These are phyloP conservation scores for Pollicipes pollicipes DNA, from an alignment of 1,140 invertebrate species.

Conservation along the genomic window DNA sequence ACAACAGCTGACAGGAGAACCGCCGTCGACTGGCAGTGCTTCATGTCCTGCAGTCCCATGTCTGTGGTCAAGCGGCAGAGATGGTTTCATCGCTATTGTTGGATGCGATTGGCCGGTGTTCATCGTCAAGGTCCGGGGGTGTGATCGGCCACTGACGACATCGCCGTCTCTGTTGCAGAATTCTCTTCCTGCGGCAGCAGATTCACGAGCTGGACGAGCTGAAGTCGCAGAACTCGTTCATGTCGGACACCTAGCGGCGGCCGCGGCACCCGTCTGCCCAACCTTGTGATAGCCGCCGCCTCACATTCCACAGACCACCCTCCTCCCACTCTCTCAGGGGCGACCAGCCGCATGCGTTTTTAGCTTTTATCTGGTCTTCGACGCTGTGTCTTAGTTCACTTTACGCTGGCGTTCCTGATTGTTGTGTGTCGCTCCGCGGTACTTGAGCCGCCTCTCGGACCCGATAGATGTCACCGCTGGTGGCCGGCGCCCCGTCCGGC, in stretches of 20 bases:
- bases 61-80: too few relatives aligned
- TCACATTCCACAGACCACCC: neutral
- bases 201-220: slow-evolving; percentile 30
- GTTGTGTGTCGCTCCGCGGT: neutral
- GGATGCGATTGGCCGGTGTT: too few relatives aligned
- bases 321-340: neutral
- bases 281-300: slow-evolving; percentile 1
- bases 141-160: too few relatives aligned
- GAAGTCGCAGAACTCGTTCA: slow-evolving; percentile 81
- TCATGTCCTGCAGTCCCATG: too few relatives aligned
- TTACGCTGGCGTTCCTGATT: neutral
- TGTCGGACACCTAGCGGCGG: slow-evolving; percentile 44
- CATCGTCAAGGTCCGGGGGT: too few relatives aligned
- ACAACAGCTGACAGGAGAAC: too few relatives aligned
- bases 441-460: too few relatives aligned
- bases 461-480: too few relatives aligned
- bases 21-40: too few relatives aligned
- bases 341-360: neutral
- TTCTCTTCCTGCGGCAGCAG: slow-evolving; percentile 20
- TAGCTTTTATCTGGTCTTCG: neutral
- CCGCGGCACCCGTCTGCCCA: neutral
- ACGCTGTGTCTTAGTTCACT: slow-evolving; percentile 1
- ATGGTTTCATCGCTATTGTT: too few relatives aligned
- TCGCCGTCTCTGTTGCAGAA: slow-evolving; percentile 16
- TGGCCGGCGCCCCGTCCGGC: too few relatives aligned